phyloP scores from a whole-genome alignment of 2,888 invertebrate species.

The Shargacucullia verbasci region DNA sequence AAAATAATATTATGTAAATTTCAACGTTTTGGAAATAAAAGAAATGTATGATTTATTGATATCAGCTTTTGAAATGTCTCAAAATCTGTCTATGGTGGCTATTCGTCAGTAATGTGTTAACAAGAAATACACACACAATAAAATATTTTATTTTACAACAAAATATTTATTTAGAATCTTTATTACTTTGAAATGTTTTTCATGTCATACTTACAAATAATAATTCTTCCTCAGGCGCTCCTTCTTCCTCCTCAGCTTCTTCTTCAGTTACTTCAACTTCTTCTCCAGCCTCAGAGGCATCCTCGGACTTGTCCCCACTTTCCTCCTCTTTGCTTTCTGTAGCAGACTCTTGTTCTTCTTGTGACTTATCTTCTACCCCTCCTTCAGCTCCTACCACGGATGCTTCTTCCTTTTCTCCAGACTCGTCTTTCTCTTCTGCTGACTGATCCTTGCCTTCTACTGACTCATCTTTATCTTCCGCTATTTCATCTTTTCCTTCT shows the following conservation, averaged over 20 bases:
- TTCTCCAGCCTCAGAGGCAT: slow-evolving; percentile 62
- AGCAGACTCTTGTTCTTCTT: slow-evolving; percentile 53
- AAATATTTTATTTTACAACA: too few relatives aligned
- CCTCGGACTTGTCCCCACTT: slow-evolving; percentile 64
- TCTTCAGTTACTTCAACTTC: slow-evolving; percentile 58
- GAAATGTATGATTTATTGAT: too few relatives aligned
- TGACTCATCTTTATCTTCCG: slow-evolving; percentile 65
- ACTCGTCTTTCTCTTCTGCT: slow-evolving; percentile 64
- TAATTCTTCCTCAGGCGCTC: slow-evolving; percentile 91
- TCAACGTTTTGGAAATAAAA: too few relatives aligned
- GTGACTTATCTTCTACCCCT: slow-evolving; percentile 58
- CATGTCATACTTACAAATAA: slow-evolving; percentile 85
- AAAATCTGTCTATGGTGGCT: too few relatives aligned
- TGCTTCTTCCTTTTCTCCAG: slow-evolving; percentile 64
- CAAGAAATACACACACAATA: too few relatives aligned
- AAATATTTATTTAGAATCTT: too few relatives aligned
- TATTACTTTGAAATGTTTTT: neutral
- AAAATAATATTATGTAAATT: too few relatives aligned
- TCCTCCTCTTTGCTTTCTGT: slow-evolving; percentile 53
- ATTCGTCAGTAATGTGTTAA: too few relatives aligned
- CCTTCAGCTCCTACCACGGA: slow-evolving; percentile 62
- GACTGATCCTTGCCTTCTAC: slow-evolving; percentile 63
- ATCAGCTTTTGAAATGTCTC: too few relatives aligned
- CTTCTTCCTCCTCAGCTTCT: slow-evolving; percentile 71
- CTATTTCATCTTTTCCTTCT: slow-evolving; percentile 71